These are phyloP conservation scores for Stomatorhinus walkeri DNA, from an alignment of 2,797 vertebrate species.

Conservation along the genomic window DNA sequence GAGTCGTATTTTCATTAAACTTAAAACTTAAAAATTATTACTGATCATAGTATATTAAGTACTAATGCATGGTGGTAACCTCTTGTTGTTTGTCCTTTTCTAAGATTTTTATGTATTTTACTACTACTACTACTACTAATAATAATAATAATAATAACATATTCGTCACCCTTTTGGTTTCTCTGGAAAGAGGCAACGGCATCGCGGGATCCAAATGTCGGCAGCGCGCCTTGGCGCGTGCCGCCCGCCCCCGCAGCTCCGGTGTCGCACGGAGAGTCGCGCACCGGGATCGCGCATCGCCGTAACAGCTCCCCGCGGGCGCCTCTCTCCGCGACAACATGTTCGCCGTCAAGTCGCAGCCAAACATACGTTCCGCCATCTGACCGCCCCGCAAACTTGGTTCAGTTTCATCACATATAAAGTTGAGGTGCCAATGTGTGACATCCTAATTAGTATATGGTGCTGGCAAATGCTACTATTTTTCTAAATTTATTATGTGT, in stretches of 20 bases:
- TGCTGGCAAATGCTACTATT: conserved; percentile 16
- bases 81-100: not conserved
- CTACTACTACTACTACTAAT: not conserved
- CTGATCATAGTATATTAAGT: not conserved
- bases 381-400: conserved; percentile 22
- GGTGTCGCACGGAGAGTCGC: conserved; percentile 8
- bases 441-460: conserved; percentile 28
- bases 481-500: conserved; percentile 20
- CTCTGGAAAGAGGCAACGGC: not conserved
- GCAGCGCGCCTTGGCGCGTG: not conserved
- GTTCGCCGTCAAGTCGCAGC: conserved; percentile 20
- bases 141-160: not conserved
- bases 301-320: conserved; percentile 23
- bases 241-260: not conserved
- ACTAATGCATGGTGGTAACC: not conserved
- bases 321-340: conserved; percentile 21
- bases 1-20: not conserved
- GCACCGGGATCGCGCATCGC: conserved; percentile 8
- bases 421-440: conserved; percentile 18
- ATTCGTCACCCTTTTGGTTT: not conserved
- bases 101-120: not conserved
- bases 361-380: conserved; percentile 30
- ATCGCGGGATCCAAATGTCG: not conserved
- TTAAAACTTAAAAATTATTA: not conserved
- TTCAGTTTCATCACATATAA: conserved; percentile 19